Evolutionary conservation across 2,113 vertebrate genomes (phyloP).

Genomic region (Pionites leucogaster): DNA sequence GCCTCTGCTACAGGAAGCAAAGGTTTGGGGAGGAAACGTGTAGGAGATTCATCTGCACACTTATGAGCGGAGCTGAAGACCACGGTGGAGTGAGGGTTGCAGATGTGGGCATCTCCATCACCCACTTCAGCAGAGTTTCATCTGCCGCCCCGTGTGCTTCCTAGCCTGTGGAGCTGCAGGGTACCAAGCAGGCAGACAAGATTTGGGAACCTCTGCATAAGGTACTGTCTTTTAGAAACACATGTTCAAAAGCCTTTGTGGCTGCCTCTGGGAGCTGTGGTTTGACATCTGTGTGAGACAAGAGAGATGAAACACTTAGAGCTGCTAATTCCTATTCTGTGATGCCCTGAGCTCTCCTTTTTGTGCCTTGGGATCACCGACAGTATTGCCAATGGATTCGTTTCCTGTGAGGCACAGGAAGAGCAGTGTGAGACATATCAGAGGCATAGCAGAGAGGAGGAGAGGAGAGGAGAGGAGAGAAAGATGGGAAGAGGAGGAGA

Average conservation of each 20-base stretch:
- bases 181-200: neutral
- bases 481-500: neutral
- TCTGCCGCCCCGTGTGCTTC: rapidly evolving
- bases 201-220: neutral
- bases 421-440: neutral
- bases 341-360: neutral
- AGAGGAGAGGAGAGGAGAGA: neutral
- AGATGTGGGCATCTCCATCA: neutral
- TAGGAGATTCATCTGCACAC: neutral
- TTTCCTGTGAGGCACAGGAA: neutral
- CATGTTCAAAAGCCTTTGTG: neutral
- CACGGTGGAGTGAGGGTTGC: no score
- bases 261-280: neutral
- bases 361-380: neutral
- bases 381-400: neutral
- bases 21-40: rapidly evolving
- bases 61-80: neutral
- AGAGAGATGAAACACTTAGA: neutral
- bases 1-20: neutral
- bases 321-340: neutral
- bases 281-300: neutral
- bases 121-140: neutral
- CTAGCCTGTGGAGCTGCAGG: neutral
- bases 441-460: neutral
- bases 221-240: neutral